Percentiles rank a stretch among this genome's conserved stretches.
Conservation (phyloP, 2,888 invertebrate genomes). For the Netelia inedita region DNA sequence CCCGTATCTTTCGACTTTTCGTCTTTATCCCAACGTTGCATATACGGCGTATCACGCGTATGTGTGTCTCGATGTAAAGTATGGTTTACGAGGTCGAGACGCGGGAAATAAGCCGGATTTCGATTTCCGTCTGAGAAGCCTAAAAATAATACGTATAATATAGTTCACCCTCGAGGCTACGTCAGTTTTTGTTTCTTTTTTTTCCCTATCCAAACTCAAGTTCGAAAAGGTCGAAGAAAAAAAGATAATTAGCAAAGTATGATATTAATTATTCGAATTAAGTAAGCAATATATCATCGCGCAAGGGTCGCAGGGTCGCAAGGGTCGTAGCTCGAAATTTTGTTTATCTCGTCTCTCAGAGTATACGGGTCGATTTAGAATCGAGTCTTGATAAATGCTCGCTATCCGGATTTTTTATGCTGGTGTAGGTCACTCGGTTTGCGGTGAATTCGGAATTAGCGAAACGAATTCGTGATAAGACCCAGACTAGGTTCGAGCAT, state of each 20-base stretch:
- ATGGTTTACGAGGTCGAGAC: constrained; percentile 59
- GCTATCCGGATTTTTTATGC: not conserved
- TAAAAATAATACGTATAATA: constrained; percentile 59
- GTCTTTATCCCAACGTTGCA: constrained; percentile 15
- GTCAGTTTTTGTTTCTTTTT: constrained; percentile 32
- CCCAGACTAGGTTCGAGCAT: not conserved
- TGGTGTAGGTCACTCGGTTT: not conserved
- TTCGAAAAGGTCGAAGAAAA: too few relatives aligned
- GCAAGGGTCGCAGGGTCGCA: too few relatives aligned
- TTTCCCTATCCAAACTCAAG: not conserved
- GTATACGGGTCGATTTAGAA: not conserved
- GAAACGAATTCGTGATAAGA: constrained; percentile 35
- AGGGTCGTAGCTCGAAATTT: too few relatives aligned
- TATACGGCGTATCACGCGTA: constrained; percentile 6
- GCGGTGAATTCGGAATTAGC: constrained; percentile 32
- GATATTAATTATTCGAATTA: not conserved
- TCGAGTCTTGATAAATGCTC: not conserved
- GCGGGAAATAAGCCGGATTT: constrained; percentile 55
- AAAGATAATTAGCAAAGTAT: not conserved
- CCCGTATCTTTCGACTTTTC: constrained; percentile 55
- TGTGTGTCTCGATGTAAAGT: constrained; percentile 56
- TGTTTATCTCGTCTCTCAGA: too few relatives aligned
- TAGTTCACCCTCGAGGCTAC: not conserved
- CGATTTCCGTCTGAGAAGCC: constrained; percentile 54
- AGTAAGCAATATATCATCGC: not conserved